Evolutionary conservation across 2,888 invertebrate genomes (phyloP), one percentile per base, ranked within the genome.

Genomic region (Ennomos erosarius): DNA sequence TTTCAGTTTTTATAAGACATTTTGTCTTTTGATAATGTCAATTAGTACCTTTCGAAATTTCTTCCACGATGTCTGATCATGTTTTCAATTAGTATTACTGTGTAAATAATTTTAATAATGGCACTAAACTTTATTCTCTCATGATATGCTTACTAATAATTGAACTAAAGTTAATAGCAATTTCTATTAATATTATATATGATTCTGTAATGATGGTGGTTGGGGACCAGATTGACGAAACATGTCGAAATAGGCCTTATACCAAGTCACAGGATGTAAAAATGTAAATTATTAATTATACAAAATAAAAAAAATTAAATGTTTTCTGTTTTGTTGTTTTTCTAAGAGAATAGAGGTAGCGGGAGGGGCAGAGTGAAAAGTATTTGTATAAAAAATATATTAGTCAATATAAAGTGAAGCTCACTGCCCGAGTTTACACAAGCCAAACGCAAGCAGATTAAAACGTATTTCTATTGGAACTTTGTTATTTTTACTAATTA

Each of bases 191-290:
- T 16, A 40, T 69, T 16, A 40, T 69, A 62, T 70, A 75, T 65
- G 67, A 73, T 70, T 76, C 75, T 76, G 70, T 70, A 84, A 86
- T 87, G 87, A 86, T 87, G 87, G 86, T 85, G 78, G 80, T 81
- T 78, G 69, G 85, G 88, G 89, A 88, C 87, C 88, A 89, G 82
- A 78, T 67, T 75, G 77, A 82, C 75, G 75, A 64, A 64, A 73
- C 68, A 80, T 79, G 76, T 81, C 79, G 73, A 72, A 64, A 73
- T 79, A 80, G 77, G 79, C 84, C 81, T 81, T 83, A 78, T 59
- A 69, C 71, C 74, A 74, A 73, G 71, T 72, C 70, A 72, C 65
- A 71, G 73, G 65, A 72, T 77, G 73, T 74, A 68, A 70, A 74
- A 39, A 45, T 43, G 6, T 26, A 26, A 26, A 26, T 26, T n/a